Conservation (phyloP, 2,888 invertebrate genomes). For the Chrysina gloriosa region DNA sequence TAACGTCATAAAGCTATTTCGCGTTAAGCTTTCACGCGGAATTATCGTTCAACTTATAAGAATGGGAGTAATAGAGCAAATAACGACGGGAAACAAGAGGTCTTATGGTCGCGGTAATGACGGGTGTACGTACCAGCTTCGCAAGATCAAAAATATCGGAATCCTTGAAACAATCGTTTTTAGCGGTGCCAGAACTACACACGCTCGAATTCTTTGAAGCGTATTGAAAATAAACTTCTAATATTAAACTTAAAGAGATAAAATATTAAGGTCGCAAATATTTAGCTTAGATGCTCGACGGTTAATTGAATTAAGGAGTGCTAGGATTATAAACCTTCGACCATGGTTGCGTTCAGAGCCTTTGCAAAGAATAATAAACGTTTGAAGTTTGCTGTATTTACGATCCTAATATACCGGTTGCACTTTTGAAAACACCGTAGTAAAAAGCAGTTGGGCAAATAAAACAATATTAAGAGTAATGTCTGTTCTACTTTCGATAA, state of each 20-base stretch:
- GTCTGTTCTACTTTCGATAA: constrained; percentile 13
- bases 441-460: neutral
- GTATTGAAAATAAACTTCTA: neutral
- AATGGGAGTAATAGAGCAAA: no score
- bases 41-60: no score
- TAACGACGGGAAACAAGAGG: no score
- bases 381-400: neutral
- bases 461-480: constrained; percentile 3
- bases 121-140: neutral
- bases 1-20: constrained; percentile 13
- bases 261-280: constrained; percentile 2
- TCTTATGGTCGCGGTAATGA: no score
- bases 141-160: neutral
- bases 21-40: no score
- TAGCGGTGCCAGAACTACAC: neutral
- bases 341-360: neutral
- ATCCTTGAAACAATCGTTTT: constrained; percentile 4
- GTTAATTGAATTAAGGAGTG: neutral
- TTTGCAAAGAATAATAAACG: constrained; percentile 5
- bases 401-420: neutral
- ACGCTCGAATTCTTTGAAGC: neutral
- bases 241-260: neutral
- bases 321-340: neutral
- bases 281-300: neutral
- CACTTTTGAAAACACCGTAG: neutral